Conservation (phyloP, 2,888 invertebrate species). For the Drosophila kuntzei region DNA sequence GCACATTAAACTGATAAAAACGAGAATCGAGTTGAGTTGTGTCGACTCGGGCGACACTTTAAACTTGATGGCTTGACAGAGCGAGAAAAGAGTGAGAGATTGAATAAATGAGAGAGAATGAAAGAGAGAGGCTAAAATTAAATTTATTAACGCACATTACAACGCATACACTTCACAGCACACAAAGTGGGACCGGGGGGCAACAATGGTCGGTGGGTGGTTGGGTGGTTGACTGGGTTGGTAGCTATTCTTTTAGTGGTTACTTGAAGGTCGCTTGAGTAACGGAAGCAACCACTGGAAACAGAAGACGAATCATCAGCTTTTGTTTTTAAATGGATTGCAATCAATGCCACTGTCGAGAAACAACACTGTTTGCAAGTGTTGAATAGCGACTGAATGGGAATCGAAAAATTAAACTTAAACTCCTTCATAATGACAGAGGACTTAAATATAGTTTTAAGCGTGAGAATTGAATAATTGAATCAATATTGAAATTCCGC, state of each 20-base stretch:
- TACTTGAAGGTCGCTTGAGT: constrained; percentile 49
- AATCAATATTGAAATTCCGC: neutral
- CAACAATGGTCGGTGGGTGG: constrained; percentile 3
- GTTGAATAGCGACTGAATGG: neutral
- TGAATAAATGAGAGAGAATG: neutral
- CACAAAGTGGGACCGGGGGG: constrained; percentile 17
- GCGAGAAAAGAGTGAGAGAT: neutral
- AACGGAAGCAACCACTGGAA: constrained; percentile 6
- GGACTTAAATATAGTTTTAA: neutral
- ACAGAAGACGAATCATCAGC: constrained; percentile 1
- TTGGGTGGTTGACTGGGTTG: neutral
- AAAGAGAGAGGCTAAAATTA: constrained; percentile 67
- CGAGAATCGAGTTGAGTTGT: constrained; percentile 67
- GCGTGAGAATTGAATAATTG: neutral
- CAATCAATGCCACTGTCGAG: constrained; percentile 2
- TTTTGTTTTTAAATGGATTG: constrained; percentile 20
- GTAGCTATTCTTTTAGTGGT: constrained; percentile 25
- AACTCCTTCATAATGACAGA: neutral
- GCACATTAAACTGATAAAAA: constrained; percentile 81
- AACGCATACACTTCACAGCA: constrained; percentile 70
- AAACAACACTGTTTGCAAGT: constrained; percentile 6
- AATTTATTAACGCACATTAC: constrained; percentile 80
- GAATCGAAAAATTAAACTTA: neutral
- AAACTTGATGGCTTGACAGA: constrained; percentile 59
- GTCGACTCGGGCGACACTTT: constrained; percentile 71